These are phyloP conservation scores for Montipora sp. DNA, from an alignment of 64 coral and sea anemone genomes.

Conservation along the genomic window DNA sequence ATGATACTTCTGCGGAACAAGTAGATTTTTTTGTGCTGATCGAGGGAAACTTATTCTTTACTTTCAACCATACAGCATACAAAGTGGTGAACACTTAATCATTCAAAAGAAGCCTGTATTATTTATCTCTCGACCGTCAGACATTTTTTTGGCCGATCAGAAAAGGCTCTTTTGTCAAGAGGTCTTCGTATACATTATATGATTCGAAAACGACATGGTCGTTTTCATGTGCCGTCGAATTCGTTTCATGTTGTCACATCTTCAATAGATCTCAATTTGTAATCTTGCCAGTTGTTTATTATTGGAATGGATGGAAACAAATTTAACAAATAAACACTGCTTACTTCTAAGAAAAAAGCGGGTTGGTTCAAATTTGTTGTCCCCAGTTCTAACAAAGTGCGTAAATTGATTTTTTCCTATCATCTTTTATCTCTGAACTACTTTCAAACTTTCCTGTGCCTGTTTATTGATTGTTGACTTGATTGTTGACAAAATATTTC, in stretches of 20 bases:
- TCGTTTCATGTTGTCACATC: background rate
- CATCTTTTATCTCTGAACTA: too few species aligned
- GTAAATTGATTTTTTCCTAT: background rate
- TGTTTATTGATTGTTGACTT: background rate
- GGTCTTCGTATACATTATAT: background rate
- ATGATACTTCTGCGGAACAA: background rate
- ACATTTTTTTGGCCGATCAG: background rate
- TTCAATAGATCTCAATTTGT: background rate
- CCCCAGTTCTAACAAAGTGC: background rate
- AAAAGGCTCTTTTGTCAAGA: background rate
- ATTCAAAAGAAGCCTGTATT: background rate
- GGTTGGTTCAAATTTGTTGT: background rate
- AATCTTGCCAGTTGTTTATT: constrained; percentile 19
- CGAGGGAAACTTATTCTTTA: background rate
- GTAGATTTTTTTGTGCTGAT: too few species aligned
- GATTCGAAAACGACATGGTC: constrained; percentile 4
- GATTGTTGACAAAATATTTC: background rate
- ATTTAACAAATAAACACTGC: too few species aligned
- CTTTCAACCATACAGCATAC: background rate
- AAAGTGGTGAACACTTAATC: background rate
- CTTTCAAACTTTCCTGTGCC: background rate
- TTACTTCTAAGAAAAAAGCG: background rate
- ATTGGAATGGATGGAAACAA: background rate
- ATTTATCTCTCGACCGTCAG: background rate
- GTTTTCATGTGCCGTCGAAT: background rate